Evolutionary conservation across 2,797 vertebrate genomes (phyloP).

Genomic region (Phaenicophaeus curvirostris): DNA sequence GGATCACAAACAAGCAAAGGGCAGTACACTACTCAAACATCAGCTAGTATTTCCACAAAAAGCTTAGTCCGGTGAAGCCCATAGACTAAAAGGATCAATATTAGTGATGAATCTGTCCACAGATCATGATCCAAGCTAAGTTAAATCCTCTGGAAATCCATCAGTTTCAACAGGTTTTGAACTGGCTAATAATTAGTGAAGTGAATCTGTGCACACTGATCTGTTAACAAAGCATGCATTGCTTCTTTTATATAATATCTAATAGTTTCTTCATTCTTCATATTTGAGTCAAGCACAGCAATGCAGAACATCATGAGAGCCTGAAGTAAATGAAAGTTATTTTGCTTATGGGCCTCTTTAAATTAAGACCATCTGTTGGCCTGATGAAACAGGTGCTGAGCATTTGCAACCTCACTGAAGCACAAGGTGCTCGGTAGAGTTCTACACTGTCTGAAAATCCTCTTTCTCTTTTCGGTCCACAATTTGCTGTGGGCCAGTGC

Average conservation of each 20-base stretch:
- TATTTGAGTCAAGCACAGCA: neutral
- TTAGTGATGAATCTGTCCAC: neutral
- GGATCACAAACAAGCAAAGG: neutral
- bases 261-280: neutral
- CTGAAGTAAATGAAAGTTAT: constrained; percentile 8
- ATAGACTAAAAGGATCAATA: neutral
- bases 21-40: neutral
- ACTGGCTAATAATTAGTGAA: neutral
- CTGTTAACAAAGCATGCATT: neutral
- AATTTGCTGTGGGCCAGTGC: neutral
- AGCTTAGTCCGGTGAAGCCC: neutral
- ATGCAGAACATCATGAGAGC: neutral
- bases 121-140: neutral
- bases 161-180: neutral
- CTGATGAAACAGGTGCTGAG: constrained; percentile 24
- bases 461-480: neutral
- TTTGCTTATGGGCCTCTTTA: neutral
- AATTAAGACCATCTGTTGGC: constrained; percentile 46
- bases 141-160: neutral
- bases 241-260: neutral
- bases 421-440: neutral
- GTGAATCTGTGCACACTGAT: neutral
- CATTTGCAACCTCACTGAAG: constrained; percentile 12
- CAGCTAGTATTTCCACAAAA: neutral
- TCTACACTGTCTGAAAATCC: neutral